Base-by-base conservation (phyloP, 2,888 invertebrate species). In the Ophraella communa region DNA sequence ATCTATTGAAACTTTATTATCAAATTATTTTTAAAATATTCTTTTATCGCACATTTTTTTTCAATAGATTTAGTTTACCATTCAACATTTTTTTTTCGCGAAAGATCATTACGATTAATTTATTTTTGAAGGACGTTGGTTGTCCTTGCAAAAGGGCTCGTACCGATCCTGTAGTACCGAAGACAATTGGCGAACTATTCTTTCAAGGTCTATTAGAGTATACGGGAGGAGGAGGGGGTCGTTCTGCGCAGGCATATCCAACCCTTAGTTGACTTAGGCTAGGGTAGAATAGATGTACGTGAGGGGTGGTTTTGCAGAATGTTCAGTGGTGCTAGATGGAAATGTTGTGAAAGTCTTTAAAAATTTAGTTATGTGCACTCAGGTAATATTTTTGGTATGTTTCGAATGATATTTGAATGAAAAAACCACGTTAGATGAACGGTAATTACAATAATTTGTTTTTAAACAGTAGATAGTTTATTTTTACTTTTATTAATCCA, bases 221-320 rank as follows among this genome's bases (percentile, higher is more conserved):
- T 24, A 7, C 20, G 4, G 39, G 17, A 18, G 44, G 30, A 53
- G 62, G 57, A 58, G 65, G 67, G 64, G 67, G 55, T 55, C 51
- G 63, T 53, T 67, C 64, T 72, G 71, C 71, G 71, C 71, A 68
- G 65, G 63, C 68, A 69, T 62, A 70, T 67, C 18, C 70, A 65
- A 67, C 71, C 70, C 70, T 72, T 69, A 68, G 70, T 70, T 70
- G 68, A 70, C 69, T 70, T 69, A 70, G 70, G 70, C 70, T 72
- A 72, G 70, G 71, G 71, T 69, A 66, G 64, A 60, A 68, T 58
- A 51, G 42, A 49, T 62, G 58, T 55, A 54, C 39, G 11, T 54
- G 65, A 67, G 66, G 70, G 69, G 54, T 57, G 62, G 45, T 64
- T n/a, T 66, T 66, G 68, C 69, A 71, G 71, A 71, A 61, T 63